Percentiles rank a stretch among this genome's conserved stretches.
phyloP scores from a whole-genome alignment of 2,113 vertebrate species.

The Donacobius atricapilla region DNA sequence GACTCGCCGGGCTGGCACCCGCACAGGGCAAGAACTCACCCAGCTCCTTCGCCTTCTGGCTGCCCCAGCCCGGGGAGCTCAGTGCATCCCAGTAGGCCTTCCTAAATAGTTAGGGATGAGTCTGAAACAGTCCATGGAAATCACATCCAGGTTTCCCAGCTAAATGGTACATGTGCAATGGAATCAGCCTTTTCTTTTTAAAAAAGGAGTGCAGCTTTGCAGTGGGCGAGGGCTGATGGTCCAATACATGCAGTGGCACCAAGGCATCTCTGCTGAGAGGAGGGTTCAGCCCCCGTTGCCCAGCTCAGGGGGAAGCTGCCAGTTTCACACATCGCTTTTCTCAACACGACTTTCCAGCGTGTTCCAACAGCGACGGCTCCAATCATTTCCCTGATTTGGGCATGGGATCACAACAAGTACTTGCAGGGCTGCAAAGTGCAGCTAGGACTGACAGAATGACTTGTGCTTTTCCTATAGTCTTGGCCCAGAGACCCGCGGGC shows the following conservation, averaged over 20 bases:
- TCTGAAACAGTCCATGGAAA: background rate
- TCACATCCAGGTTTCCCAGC: background rate
- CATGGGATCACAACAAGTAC: background rate
- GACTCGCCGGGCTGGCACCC: background rate
- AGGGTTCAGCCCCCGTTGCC: background rate
- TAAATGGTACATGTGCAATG: background rate
- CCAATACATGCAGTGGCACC: background rate
- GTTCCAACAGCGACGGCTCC: background rate
- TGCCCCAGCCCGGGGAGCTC: background rate
- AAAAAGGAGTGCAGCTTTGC: background rate
- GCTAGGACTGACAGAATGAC: background rate
- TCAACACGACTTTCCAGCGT: background rate
- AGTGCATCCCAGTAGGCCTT: background rate
- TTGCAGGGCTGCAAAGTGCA: background rate
- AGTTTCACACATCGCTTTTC: background rate
- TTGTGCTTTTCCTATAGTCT: background rate
- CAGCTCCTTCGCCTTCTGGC: background rate
- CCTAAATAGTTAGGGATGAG: background rate
- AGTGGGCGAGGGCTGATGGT: background rate
- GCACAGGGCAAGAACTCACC: rapidly evolving
- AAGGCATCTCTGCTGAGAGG: background rate
- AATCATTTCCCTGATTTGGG: background rate
- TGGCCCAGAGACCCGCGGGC: background rate
- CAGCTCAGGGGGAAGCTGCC: background rate
- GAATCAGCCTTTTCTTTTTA: background rate